A percentile compares a stretch with the other conserved stretches of the same genome.
Conservation (phyloP, 2,888 invertebrate genomes). For the Tryphoninae sp. region DNA sequence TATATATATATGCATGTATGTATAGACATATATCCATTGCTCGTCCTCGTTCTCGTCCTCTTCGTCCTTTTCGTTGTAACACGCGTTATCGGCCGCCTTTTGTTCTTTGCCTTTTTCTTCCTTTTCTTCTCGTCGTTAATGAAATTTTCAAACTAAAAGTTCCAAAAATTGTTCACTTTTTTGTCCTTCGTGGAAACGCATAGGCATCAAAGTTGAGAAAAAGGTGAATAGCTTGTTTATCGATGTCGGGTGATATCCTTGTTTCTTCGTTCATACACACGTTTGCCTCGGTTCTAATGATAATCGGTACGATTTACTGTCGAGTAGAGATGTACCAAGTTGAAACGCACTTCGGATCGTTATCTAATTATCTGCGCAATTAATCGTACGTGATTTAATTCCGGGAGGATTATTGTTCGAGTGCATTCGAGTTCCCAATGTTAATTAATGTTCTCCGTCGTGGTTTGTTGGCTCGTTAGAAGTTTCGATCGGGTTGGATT, state of each 20-base stretch:
- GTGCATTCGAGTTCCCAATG: slow-evolving; percentile 1
- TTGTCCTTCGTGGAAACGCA: not conserved
- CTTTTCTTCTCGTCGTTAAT: slow-evolving; percentile 68
- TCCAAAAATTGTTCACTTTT: slow-evolving; percentile 50
- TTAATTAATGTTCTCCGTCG: slow-evolving; percentile 28
- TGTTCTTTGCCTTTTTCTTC: too few species aligned
- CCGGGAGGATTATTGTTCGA: slow-evolving; percentile 24
- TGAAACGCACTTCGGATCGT: slow-evolving; percentile 8
- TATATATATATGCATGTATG: not conserved
- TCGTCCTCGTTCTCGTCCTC: slow-evolving; percentile 41
- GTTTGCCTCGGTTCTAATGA: slow-evolving; percentile 23
- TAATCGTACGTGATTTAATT: slow-evolving; percentile 32
- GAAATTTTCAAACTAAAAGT: slow-evolving; percentile 68
- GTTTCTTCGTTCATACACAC: slow-evolving; percentile 5
- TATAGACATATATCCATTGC: not conserved
- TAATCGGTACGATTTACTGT: slow-evolving; percentile 50
- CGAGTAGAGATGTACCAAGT: not conserved
- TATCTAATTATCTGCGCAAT: slow-evolving; percentile 47
- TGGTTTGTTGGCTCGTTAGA: not conserved
- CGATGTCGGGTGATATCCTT: slow-evolving; percentile 5
- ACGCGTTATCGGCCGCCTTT: slow-evolving; percentile 38
- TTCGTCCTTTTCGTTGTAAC: slow-evolving; percentile 37
- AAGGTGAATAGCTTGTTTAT: slow-evolving; percentile 8
- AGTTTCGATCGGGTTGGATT: not conserved
- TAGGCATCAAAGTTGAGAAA: too few species aligned